These are phyloP conservation scores for Babyrousa celebensis DNA, from an alignment of 2,797 vertebrate genomes.

Conservation along the genomic window DNA sequence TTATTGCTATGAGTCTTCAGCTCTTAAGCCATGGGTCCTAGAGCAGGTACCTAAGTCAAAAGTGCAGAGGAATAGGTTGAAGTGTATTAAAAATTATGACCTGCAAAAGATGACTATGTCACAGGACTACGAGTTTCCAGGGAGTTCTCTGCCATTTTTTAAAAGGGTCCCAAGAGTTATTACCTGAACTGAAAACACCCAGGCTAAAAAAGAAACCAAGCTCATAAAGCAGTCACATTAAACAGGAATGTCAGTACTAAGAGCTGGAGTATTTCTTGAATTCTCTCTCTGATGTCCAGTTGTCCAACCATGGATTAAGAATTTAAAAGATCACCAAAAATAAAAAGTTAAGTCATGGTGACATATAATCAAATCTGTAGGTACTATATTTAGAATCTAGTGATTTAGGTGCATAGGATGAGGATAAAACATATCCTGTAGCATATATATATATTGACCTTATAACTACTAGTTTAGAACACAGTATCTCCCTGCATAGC, in stretches of 20 bases:
- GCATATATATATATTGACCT: constrained; percentile 76
- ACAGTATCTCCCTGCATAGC: constrained; percentile 70
- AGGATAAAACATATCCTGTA: constrained; percentile 25
- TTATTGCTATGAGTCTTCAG: neutral
- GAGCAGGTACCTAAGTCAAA: neutral
- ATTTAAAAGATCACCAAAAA: constrained; percentile 76
- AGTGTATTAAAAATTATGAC: constrained; percentile 33
- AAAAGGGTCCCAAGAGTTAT: neutral
- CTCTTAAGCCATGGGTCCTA: neutral
- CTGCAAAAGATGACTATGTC: neutral
- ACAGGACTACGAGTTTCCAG: constrained; percentile 12
- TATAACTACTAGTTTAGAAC: constrained; percentile 67
- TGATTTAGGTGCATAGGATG: constrained; percentile 31
- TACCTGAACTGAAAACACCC: neutral
- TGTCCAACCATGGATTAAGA: constrained; percentile 71
- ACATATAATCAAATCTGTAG: constrained; percentile 80
- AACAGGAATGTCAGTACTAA: neutral
- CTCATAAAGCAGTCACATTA: constrained; percentile 57
- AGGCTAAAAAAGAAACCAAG: constrained; percentile 33
- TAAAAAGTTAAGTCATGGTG: constrained; percentile 66
- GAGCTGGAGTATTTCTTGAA: neutral
- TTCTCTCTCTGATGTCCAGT: constrained; percentile 80
- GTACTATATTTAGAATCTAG: constrained; percentile 77
- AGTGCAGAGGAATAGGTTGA: neutral
- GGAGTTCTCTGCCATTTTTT: neutral